Evolutionary conservation across 2,113 vertebrate species (phyloP).

Genomic region (Himantopus leucocephalus): DNA sequence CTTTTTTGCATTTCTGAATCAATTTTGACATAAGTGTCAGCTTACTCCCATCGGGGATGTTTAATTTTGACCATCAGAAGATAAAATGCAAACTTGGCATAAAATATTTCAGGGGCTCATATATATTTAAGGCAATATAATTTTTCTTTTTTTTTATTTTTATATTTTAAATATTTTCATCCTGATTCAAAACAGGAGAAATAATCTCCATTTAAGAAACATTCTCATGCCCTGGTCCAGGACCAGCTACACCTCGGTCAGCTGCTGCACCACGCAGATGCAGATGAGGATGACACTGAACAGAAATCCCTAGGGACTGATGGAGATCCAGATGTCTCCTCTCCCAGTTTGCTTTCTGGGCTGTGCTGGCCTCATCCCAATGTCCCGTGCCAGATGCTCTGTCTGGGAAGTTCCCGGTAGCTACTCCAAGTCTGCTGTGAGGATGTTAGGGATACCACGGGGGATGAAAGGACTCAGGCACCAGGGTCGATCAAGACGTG

Average conservation of each 20-base stretch:
- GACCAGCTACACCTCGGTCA: background rate
- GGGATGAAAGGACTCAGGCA: background rate
- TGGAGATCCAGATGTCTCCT: background rate
- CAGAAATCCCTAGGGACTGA: background rate
- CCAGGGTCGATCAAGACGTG: fast-evolving
- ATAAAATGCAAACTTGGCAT: background rate
- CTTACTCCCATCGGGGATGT: background rate
- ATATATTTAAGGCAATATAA: background rate
- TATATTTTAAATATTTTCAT: background rate
- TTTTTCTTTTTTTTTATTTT: background rate
- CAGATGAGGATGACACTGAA: background rate
- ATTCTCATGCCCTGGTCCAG: background rate
- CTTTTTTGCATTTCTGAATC: background rate
- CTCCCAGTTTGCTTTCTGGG: background rate
- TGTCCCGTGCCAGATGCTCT: fast-evolving
- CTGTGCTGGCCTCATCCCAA: background rate
- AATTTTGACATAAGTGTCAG: background rate
- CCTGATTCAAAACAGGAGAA: background rate
- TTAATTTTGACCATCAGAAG: background rate
- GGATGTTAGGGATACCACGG: background rate
- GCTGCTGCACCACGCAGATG: background rate
- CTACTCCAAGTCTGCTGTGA: background rate
- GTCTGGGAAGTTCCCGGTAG: fast-evolving
- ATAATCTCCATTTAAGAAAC: background rate
- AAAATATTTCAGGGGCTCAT: background rate